phyloP scores from a whole-genome alignment of 2,797 vertebrate species.

The Rhinatrema bivittatum region DNA sequence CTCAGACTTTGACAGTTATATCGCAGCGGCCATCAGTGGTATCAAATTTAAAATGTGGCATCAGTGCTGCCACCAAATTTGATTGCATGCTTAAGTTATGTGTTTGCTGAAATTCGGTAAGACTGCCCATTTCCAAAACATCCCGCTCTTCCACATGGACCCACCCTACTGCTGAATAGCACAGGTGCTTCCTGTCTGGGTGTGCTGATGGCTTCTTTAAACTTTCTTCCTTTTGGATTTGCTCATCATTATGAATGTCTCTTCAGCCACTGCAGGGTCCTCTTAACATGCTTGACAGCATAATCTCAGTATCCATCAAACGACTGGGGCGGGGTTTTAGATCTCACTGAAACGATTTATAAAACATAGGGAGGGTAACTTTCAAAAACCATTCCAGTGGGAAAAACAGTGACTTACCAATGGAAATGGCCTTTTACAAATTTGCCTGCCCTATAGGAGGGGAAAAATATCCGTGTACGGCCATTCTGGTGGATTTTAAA shows the following conservation, averaged over 20 bases:
- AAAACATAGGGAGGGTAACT: no score
- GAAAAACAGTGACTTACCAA: no score
- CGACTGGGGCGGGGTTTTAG: no score
- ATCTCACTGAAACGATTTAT: no score
- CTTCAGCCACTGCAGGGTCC: slow-evolving; percentile 12
- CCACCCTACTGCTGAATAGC: slow-evolving; percentile 5
- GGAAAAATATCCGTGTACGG: no score
- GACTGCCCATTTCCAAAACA: no score
- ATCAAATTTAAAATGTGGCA: slow-evolving; percentile 18
- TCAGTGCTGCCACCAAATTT: slow-evolving; percentile 6
- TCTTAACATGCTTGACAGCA: slow-evolving; percentile 5
- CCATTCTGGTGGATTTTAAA: no score
- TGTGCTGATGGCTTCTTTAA: slow-evolving; percentile 3
- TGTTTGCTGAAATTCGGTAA: slow-evolving; percentile 20
- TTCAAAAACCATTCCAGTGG: no score
- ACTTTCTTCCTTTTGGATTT: slow-evolving; percentile 5
- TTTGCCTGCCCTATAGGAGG: no score
- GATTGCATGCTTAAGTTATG: slow-evolving; percentile 23
- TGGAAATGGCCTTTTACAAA: no score
- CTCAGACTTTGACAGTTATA: slow-evolving; percentile 4
- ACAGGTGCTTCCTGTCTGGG: slow-evolving; percentile 6
- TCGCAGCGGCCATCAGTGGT: slow-evolving; percentile 13
- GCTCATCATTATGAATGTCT: not conserved
- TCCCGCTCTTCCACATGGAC: no score
- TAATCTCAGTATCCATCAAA: not conserved